Evolutionary conservation across 2,888 invertebrate species (phyloP), one percentile per base, ranked within the genome.

Genomic region (Melipona bicolor): DNA sequence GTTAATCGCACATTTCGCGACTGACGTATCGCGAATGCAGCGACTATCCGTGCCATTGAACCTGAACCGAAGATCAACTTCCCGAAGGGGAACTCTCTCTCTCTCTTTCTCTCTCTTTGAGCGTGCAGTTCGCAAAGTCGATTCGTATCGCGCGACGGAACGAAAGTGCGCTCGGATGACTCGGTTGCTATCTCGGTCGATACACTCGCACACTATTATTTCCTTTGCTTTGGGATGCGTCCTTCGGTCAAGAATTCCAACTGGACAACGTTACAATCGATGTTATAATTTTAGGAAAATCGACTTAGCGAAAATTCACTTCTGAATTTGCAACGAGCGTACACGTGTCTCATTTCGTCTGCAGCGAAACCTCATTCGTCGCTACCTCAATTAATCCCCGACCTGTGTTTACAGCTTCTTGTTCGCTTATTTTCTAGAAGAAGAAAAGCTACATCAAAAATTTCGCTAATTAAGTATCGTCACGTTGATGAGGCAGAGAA

Each of bases 1-100:
- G 84, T 87, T 87, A 87, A 82, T 87, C 81, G 78, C 79, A 76
- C 64, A 43, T 79, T 87, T 87, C 87, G 84, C 81, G 27, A 72
- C 62, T 75, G 87, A 79, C 84, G 73, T 76, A 84, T 84, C 61
- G 17, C 17, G 27, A 61, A 24, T 27, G 4, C 19, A 2, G 6
- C 6, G 6, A 27, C 61, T 27, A 61, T 61, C 27, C 17, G 24
- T 19, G 9, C 17, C 24, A 27, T 61, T 11, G 19, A 61, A 61
- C 19, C 61, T 61, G 4, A 24, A 59, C 24, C 17, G 24, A 61
- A 4, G 61, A 61, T 19, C 61, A 27, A 61, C 9, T n/a, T 59
- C n/a, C n/a, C 56, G 43, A 59, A 56, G 56, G n/a, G 21, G 15
- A 56, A 59, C 24, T n/a, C 56, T 43, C 43, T 43, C 43, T 43